These are phyloP conservation scores for Exephanes ischioxanthus DNA, from an alignment of 2,888 invertebrate species.

Conservation along the genomic window DNA sequence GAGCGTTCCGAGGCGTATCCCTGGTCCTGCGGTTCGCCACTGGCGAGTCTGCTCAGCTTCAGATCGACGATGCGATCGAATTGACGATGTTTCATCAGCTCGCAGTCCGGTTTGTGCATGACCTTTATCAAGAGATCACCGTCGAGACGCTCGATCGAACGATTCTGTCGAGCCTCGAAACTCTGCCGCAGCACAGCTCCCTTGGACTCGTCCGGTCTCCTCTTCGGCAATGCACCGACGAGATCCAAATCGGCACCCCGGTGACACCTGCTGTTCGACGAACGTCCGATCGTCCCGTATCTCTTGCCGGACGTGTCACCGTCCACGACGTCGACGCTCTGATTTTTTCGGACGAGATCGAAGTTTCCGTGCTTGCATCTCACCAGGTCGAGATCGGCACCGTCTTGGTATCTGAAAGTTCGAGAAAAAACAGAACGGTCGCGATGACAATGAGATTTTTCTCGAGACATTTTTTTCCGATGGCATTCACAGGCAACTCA, in stretches of 20 bases:
- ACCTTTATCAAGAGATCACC: conserved; percentile 76
- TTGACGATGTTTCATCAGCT: conserved; percentile 79
- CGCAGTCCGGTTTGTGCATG: conserved; percentile 81
- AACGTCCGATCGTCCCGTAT: conserved; percentile 63
- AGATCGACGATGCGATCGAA: conserved; percentile 74
- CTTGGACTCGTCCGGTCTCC: conserved; percentile 71
- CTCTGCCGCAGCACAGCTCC: conserved; percentile 58
- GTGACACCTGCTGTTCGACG: conserved; percentile 71
- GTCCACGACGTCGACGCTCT: conserved; percentile 73
- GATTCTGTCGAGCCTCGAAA: conserved; percentile 57
- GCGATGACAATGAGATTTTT: neutral
- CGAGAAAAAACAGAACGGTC: neutral
- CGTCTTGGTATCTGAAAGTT: conserved; percentile 78
- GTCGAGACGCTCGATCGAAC: conserved; percentile 61
- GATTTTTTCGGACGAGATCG: conserved; percentile 77
- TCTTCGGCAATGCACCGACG: conserved; percentile 80
- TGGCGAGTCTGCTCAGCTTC: conserved; percentile 78
- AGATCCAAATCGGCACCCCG: conserved; percentile 78
- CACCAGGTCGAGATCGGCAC: conserved; percentile 79
- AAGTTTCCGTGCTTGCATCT: conserved; percentile 80
- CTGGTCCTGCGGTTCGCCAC: conserved; percentile 87
- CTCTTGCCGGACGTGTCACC: conserved; percentile 73
- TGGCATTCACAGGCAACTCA: neutral
- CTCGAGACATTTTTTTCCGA: neutral
- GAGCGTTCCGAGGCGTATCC: conserved; percentile 92